A percentile compares a stretch with the other conserved stretches of the same genome.
Conservation (phyloP, 2,113 vertebrate genomes). For the Meriones unguiculatus region DNA sequence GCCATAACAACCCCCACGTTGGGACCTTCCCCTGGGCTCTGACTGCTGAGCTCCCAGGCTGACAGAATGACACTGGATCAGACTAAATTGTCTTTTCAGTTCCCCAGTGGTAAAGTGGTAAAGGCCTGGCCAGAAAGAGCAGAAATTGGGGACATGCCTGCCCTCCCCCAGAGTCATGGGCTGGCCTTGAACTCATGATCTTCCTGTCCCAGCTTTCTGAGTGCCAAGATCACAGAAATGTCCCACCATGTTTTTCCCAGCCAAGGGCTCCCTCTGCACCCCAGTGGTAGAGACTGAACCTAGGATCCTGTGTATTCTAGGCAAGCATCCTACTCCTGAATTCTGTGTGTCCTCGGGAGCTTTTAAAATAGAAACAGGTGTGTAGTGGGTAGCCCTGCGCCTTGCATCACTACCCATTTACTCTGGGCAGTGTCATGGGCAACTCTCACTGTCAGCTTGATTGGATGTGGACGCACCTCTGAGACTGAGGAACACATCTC, state of each 20-base stretch:
- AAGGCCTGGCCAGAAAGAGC: not conserved
- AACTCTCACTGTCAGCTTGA: not conserved
- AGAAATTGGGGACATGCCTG: not conserved
- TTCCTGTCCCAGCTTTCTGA: not conserved
- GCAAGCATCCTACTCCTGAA: not conserved
- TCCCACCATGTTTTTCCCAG: not conserved
- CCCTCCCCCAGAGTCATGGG: not conserved
- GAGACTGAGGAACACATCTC: too few species aligned
- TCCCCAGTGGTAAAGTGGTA: too few species aligned
- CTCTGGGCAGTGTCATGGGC: too few species aligned
- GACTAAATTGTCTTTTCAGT: too few species aligned
- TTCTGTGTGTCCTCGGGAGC: too few species aligned
- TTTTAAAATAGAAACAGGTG: too few species aligned
- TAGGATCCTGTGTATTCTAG: not conserved
- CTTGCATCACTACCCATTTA: not conserved
- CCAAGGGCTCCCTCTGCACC: not conserved
- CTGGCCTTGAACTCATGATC: not conserved
- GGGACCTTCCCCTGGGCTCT: not conserved
- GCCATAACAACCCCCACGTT: not conserved
- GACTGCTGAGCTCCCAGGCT: not conserved
- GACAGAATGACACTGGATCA: not conserved
- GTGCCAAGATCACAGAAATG: not conserved
- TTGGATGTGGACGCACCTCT: not conserved
- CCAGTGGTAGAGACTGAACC: not conserved
- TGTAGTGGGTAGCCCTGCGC: not conserved